Evolutionary conservation across 1,140 invertebrate species (phyloP), one percentile per base, ranked within the genome.

Genomic region (Theocolax elegans): DNA sequence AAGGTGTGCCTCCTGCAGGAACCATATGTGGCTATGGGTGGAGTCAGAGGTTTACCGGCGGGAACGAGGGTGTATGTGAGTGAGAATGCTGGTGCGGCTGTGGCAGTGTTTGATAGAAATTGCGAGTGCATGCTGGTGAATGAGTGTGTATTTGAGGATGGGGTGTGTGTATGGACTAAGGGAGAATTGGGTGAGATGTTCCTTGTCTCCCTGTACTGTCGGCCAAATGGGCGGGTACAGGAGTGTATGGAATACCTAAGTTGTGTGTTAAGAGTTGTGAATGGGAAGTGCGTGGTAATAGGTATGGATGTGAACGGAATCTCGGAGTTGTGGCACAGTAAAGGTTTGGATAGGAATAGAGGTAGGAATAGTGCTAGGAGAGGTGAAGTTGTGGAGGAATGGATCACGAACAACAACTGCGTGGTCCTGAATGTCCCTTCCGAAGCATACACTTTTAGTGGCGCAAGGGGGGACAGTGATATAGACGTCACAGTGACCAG

Each of bases 171-270:
- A 2, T 59, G 56, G 56, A 25, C 42, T 8, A 42, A 59, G 42
- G 56, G 56, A 8, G 17, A 0, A 40, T 59, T 38, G 6, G 17
- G 19, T 1, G 31, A 15, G 0, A 42, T 17, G 35, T 59, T 2
- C 42, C 31, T 89, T 87, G 42, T 44, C 8, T 44, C 42, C 3
- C 3, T 44, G n/a, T 44, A 44, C 1, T 17, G 10, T 44, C 8
- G 42, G 15, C 42, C 42, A 1, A 44, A 17, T 15, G 42, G 42
- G 8, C 0, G n/a, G 3, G n/a, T 15, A 4, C 8, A 44, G 3
- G 12, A 44, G 42, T 13, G 42, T 4, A 4, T 44, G 0, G n/a
- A 44, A 7, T 44, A 44, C 15, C 15, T 44, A 17, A 17, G n/a
- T 17, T 3, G 42, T 12, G 42, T 44, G 3, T 15, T 44, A 13